phyloP scores from a whole-genome alignment of 2,113 vertebrate species.

The Protomyctophum bolini region DNA sequence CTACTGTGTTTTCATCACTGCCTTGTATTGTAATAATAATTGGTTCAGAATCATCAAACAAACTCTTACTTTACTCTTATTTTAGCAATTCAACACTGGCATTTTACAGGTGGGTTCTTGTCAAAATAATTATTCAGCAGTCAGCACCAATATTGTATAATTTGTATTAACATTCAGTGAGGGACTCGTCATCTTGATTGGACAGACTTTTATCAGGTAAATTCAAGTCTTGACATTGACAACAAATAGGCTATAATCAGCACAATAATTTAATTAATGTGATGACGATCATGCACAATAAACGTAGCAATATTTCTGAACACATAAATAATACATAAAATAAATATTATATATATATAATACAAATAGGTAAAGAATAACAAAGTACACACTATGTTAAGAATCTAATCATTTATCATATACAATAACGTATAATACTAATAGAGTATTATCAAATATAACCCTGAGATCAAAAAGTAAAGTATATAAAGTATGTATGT shows the following conservation, averaged over 20 bases:
- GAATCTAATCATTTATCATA: not conserved
- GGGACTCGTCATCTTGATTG: no score
- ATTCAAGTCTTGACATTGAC: not conserved
- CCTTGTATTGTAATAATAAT: no score
- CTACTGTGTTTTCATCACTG: no score
- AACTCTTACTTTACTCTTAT: not conserved
- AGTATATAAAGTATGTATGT: no score
- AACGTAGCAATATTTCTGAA: not conserved
- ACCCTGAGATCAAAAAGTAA: not conserved
- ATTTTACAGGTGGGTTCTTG: conserved; percentile 30
- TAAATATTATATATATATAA: not conserved
- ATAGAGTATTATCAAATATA: not conserved
- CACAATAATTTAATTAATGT: no score
- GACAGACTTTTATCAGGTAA: not conserved
- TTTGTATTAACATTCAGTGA: no score
- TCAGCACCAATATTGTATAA: no score
- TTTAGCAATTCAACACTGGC: not conserved
- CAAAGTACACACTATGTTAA: not conserved
- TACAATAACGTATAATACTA: not conserved
- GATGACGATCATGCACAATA: no score
- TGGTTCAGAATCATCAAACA: no score
- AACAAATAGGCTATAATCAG: no score
- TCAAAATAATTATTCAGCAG: conserved; percentile 14
- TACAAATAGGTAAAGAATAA: not conserved
- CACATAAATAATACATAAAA: not conserved